Evolutionary conservation across 2,888 invertebrate genomes (phyloP).

Genomic region (Drosophila meridiana): DNA sequence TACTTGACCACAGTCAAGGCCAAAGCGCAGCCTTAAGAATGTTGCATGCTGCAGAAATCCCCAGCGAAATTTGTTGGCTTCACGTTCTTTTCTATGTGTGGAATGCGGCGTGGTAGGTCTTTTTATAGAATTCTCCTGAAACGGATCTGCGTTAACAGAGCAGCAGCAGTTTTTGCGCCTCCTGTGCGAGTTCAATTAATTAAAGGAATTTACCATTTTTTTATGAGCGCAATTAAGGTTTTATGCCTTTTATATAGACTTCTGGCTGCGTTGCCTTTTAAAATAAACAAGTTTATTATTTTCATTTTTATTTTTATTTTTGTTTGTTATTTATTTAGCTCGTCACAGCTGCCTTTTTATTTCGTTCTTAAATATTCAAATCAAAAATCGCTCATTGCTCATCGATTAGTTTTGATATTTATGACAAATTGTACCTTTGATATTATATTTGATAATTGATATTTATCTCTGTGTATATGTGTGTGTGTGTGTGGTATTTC

Average conservation of each 20-base stretch:
- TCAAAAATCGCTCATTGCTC: slow-evolving; percentile 46
- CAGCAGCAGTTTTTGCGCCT: not conserved
- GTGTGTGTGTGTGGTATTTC: slow-evolving; percentile 24
- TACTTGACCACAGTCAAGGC: slow-evolving; percentile 61
- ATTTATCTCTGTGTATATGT: slow-evolving; percentile 10
- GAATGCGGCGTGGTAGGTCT: slow-evolving; percentile 56
- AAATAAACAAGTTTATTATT: slow-evolving; percentile 36
- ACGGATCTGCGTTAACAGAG: not conserved
- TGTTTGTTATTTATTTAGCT: slow-evolving; percentile 7
- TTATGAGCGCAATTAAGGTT: slow-evolving; percentile 50
- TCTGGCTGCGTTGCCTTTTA: not conserved
- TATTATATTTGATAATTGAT: slow-evolving; percentile 48
- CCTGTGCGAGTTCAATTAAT: slow-evolving; percentile 44
- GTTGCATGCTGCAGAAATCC: slow-evolving; percentile 17
- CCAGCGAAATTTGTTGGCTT: slow-evolving; percentile 34
- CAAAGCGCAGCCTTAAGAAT: slow-evolving; percentile 33
- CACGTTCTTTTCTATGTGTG: slow-evolving; percentile 39
- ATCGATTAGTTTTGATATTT: slow-evolving; percentile 44
- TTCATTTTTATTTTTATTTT: not conserved
- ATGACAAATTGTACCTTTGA: slow-evolving; percentile 54
- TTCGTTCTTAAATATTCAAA: slow-evolving; percentile 27
- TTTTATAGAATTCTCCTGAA: slow-evolving; percentile 29
- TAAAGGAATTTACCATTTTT: slow-evolving; percentile 21
- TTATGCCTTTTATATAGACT: slow-evolving; percentile 18
- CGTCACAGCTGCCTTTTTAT: not conserved